Percentiles rank a stretch among this genome's conserved stretches.
These are phyloP conservation scores for Montipora cactus DNA, from an alignment of 64 coral and sea anemone genomes.

Conservation along the genomic window DNA sequence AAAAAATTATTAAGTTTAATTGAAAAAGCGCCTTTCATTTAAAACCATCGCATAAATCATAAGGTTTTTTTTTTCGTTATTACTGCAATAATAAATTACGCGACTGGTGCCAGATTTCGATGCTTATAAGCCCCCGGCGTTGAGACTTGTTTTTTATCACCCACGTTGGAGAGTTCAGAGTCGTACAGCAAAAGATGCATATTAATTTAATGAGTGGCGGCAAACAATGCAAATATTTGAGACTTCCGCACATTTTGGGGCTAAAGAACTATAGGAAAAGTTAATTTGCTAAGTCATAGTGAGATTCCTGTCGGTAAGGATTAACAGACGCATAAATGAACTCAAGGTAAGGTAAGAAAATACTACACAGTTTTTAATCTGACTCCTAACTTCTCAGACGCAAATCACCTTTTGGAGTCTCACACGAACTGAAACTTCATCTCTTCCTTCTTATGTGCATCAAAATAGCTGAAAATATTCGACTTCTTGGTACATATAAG, in stretches of 20 bases:
- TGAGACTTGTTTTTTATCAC: neutral
- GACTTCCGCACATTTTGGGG: conserved; percentile 17
- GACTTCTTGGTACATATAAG: too few species aligned
- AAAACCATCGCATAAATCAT: neutral
- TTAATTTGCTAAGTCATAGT: neutral
- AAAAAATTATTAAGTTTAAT: neutral
- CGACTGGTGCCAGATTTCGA: neutral
- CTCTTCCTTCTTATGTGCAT: too few species aligned
- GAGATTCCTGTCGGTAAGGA: too few species aligned
- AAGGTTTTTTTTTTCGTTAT: neutral
- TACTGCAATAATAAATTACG: neutral
- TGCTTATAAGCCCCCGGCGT: neutral
- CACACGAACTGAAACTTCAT: too few species aligned
- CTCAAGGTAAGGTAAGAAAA: too few species aligned
- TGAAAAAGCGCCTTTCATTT: neutral
- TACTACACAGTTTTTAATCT: too few species aligned
- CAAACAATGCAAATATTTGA: neutral
- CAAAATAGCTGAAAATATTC: too few species aligned
- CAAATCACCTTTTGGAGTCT: too few species aligned
- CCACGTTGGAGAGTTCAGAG: neutral
- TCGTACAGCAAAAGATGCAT: neutral
- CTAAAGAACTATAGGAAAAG: neutral
- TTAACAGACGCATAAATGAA: too few species aligned
- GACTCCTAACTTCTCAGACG: too few species aligned
- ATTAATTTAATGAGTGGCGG: neutral